Conservation (phyloP, 1,140 invertebrate species). For the Apis cerana region DNA sequence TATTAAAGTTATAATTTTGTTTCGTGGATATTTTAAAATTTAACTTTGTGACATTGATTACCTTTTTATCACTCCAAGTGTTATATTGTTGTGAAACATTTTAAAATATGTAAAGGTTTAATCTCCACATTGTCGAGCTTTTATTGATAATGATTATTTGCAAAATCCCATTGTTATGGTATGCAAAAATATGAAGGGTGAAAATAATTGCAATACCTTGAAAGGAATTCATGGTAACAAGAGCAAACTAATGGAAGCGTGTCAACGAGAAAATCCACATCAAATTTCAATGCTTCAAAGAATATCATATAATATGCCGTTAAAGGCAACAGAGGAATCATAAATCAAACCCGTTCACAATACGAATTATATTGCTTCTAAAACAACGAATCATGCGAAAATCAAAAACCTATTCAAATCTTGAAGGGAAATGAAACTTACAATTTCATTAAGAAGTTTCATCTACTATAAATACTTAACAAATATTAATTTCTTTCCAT, state of each 20-base stretch:
- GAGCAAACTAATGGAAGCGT: constrained; percentile 15
- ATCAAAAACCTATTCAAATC: not conserved
- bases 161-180: not conserved
- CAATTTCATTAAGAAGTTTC: no score
- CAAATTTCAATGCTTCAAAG: constrained; percentile 12
- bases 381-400: not conserved
- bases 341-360: not conserved
- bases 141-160: not conserved
- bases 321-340: constrained; percentile 5
- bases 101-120: no score
- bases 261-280: constrained; percentile 2
- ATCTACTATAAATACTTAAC: no score
- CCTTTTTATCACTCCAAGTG: no score
- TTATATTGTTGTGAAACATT: no score
- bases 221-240: constrained; percentile 16
- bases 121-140: no score
- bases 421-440: not conserved
- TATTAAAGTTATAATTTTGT: no score
- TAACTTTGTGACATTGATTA: no score
- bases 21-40: no score
- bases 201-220: constrained; percentile 5
- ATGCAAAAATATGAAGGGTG: not conserved
- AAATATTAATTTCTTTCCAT: no score
- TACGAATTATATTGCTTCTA: not conserved
- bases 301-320: not conserved